phyloP scores from a whole-genome alignment of 2,888 invertebrate species.

The Campopleginae sp. region DNA sequence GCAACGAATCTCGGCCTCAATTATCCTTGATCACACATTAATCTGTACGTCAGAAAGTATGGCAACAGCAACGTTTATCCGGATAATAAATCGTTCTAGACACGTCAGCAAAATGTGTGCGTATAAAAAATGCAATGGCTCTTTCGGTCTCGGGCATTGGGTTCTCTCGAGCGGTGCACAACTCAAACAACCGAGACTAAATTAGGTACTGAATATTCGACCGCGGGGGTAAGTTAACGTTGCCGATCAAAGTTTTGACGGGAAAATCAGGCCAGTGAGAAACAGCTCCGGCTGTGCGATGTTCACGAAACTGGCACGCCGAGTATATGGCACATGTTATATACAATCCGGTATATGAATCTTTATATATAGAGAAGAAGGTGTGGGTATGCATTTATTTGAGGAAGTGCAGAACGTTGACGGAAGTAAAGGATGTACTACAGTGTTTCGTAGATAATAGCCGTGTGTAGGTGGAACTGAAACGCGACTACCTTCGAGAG shows the following conservation, averaged over 20 bases:
- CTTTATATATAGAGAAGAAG: conserved; percentile 36
- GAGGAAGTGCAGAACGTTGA: conserved; percentile 50
- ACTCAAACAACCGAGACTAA: conserved; percentile 36
- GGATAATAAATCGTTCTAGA: conserved; percentile 11
- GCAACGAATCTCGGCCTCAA: conserved; percentile 11
- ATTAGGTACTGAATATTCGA: conserved; percentile 58
- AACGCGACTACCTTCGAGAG: conserved; percentile 54
- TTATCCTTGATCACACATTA: not conserved
- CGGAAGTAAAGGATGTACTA: conserved; percentile 55
- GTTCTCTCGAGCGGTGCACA: conserved; percentile 6
- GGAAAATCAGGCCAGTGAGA: conserved; percentile 51
- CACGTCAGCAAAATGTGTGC: not conserved
- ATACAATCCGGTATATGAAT: conserved; percentile 29
- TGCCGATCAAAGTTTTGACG: conserved; percentile 54
- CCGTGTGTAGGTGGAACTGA: conserved; percentile 47
- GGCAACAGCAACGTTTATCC: conserved; percentile 8
- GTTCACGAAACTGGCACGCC: conserved; percentile 37
- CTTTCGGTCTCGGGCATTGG: conserved; percentile 16
- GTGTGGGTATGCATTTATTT: not conserved
- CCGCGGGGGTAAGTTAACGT: conserved; percentile 39
- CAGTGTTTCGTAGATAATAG: conserved; percentile 49
- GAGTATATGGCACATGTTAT: conserved; percentile 28
- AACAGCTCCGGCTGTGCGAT: conserved; percentile 32
- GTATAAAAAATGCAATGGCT: conserved; percentile 14
- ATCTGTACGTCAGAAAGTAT: not conserved